Base-by-base conservation (phyloP, 1,140 invertebrate genomes). In the Drosophila kohkoa region DNA sequence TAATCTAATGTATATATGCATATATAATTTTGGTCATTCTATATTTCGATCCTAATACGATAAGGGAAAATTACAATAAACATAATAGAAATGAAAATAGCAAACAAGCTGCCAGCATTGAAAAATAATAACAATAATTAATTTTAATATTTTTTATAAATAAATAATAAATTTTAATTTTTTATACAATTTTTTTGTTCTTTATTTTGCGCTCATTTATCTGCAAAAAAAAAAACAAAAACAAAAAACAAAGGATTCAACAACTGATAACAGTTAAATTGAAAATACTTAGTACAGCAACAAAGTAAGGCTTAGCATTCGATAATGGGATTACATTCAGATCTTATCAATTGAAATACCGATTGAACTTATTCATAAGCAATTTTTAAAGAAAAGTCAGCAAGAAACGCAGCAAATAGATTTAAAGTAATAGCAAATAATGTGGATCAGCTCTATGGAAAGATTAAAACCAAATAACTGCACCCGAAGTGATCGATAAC, bases 61-160 rank as follows among this genome's bases (percentile, higher is more conserved):
- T 80, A 81, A 73, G 71, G 49, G 45, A 62, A 32, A 45, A 55
- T 65, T 65, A 55, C 38, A 65, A 32, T 46, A 65, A 43, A 69
- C 60, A 75, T 68, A 82, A 79, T 75, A 80, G n/a, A 68, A 54
- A 62, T 55, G 49, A 58, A 74, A 59, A 90, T 81, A 88, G 81
- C 81, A 79, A 71, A 79, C 68, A 90, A 81, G 85, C 85, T 88
- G 85, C 85, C 85, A 88, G 78, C 78, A 89, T 81, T 57, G 71
- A 79, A 73, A 89, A 62, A 89, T 76, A 87, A 89, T 81, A 81
- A 89, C 85, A 89, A 89, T 89, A 89, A 89, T 77, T 88, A 88
- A 89, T 85, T 89, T 89, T 90, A 89, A 88, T 81, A 66, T 86
- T 86, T 25, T 25, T 25, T 25, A 25, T 25, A 25, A 25, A 25